These are phyloP conservation scores for Cecidostiba fungosa DNA, from an alignment of 2,888 invertebrate species.

Conservation along the genomic window DNA sequence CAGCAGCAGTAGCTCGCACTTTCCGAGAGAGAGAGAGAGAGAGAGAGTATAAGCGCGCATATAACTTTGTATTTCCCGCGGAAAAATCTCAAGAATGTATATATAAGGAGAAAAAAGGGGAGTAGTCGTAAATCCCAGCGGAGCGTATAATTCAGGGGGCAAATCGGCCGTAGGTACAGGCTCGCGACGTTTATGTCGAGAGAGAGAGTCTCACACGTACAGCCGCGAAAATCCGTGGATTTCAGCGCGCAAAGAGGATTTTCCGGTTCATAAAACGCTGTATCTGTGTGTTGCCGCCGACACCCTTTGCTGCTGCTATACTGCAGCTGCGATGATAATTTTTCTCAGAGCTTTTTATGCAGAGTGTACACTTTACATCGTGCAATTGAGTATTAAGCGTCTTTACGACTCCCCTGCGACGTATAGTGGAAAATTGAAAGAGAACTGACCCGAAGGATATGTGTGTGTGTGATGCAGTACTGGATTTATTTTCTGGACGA, in stretches of 20 bases:
- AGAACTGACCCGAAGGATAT: background rate
- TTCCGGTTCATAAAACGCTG: conserved; percentile 57
- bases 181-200: conserved; percentile 14
- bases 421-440: conserved; percentile 41
- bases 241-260: conserved; percentile 52
- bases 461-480: too few relatives aligned
- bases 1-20: too few relatives aligned
- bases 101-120: background rate
- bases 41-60: too few relatives aligned
- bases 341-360: background rate
- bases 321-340: conserved; percentile 39
- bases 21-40: background rate
- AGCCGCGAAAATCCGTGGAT: conserved; percentile 53
- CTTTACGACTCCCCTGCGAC: conserved; percentile 25
- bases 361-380: conserved; percentile 29
- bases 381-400: conserved; percentile 37
- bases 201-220: background rate
- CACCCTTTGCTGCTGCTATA: background rate
- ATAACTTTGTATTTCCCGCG: background rate
- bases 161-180: conserved; percentile 19
- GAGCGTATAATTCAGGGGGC: conserved; percentile 10
- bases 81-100: conserved; percentile 9
- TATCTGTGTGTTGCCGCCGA: background rate
- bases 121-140: background rate
- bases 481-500: conserved; percentile 30